phyloP scores from a whole-genome alignment of 2,113 vertebrate genomes.

The Gymnobelideus leadbeateri region DNA sequence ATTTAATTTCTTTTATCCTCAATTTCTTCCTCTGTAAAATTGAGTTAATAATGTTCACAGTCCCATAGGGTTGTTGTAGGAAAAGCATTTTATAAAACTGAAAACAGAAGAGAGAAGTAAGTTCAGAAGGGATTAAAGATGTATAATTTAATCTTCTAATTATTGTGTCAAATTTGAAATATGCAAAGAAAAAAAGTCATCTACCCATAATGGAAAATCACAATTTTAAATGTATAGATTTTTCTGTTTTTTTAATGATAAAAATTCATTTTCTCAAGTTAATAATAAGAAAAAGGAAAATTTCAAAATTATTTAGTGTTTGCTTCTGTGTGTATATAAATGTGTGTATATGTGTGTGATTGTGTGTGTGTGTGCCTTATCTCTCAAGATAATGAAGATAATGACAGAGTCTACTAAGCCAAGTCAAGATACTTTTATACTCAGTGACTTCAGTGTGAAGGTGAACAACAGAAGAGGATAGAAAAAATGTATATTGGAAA shows the following conservation, averaged over 20 bases:
- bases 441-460: not conserved
- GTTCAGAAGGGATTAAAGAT: not conserved
- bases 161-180: not conserved
- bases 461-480: not conserved
- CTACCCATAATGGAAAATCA: too few species aligned
- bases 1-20: not conserved
- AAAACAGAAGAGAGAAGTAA: not conserved
- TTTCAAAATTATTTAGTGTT: too few species aligned
- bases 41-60: not conserved
- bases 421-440: not conserved
- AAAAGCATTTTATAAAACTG: not conserved
- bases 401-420: not conserved
- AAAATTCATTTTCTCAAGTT: too few species aligned
- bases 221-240: too few species aligned
- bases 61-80: not conserved
- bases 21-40: not conserved
- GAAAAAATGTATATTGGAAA: not conserved
- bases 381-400: not conserved
- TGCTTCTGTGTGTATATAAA: not conserved
- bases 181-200: not conserved
- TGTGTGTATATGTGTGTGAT: too few species aligned
- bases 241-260: too few species aligned
- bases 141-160: not conserved
- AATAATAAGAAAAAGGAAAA: too few species aligned
- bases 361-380: too few species aligned